phyloP scores from a whole-genome alignment of 1,140 invertebrate genomes.

The Belonocnema kinseyi region DNA sequence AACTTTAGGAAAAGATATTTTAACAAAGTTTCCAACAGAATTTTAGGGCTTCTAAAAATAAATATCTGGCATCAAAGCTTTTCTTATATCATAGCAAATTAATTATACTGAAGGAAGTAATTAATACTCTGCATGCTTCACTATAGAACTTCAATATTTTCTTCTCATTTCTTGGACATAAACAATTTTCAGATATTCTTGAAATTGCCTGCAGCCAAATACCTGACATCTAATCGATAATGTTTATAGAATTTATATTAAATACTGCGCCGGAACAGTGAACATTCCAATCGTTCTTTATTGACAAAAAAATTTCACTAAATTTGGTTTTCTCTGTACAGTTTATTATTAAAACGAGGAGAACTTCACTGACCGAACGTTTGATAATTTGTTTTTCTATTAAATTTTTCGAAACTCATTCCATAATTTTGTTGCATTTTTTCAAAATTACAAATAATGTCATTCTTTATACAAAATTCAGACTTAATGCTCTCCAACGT shows the following conservation, averaged over 20 bases:
- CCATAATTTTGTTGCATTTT: too few species aligned
- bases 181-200: background rate
- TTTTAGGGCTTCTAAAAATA: background rate
- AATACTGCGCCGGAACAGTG: background rate
- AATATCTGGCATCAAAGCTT: background rate
- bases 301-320: background rate
- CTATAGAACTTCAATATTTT: slow-evolving; percentile 27
- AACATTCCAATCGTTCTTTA: slow-evolving; percentile 2
- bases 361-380: too few species aligned
- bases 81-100: background rate
- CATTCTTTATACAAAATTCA: too few species aligned
- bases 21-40: background rate
- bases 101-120: slow-evolving; percentile 1
- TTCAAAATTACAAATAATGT: too few species aligned
- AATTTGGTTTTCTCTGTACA: background rate
- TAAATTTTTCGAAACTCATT: too few species aligned
- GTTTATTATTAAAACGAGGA: too few species aligned
- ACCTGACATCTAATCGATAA: slow-evolving; percentile 29
- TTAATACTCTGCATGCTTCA: slow-evolving; percentile 10
- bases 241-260: slow-evolving; percentile 30
- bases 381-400: too few species aligned
- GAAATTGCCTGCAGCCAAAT: slow-evolving; percentile 21
- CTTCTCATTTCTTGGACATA: background rate
- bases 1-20: too few species aligned
- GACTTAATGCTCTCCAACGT: too few species aligned